Base-by-base conservation (phyloP, 1,140 invertebrate species). In the Drosophila azteca region DNA sequence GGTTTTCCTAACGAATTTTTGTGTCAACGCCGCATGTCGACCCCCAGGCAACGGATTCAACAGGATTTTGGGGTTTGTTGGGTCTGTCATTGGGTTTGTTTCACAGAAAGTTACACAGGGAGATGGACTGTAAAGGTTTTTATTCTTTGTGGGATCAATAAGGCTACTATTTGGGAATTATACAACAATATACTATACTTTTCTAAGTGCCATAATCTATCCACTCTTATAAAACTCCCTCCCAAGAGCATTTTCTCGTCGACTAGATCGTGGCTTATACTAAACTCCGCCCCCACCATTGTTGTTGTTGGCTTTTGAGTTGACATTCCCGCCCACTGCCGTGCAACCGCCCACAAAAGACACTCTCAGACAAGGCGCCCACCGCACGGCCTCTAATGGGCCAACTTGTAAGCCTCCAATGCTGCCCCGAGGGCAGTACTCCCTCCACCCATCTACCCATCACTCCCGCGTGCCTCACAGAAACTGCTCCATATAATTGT, bases 401-500 rank as follows among this genome's bases (percentile, higher is more conserved):
- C 55, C 55, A 57, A 60, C 63, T 79, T 84, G 67, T 69, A 76
- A 76, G 72, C 71, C 72, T 68, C 51, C 72, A 57, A 17, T 51
- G 58, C 45, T 75, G 52, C 59, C 80, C 76, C 61, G 15, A 46
- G 76, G 80, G 76, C 80, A 79, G 70, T 43, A 50, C 35, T 75
- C n/a, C n/a, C n/a, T n/a, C n/a, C n/a, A 20, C 43, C 26, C 55
- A 39, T 43, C 49, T 70, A 49, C 22, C 61, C 35, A 9, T 1
- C 15, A 17, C 6, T 29, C 26, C 71, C 54, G 39, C 26, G 54
- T 43, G 9, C 50, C 29, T 59, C n/a, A 13, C 64, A 31, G 48
- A 39, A 72, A 46, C 43, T 62, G 45, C 52, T 76, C 73, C 76
- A 76, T 83, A 88, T 88, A 88, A 88, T 88, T 89, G 83, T 88